Evolutionary conservation across 2,113 vertebrate species (phyloP), one percentile per base, ranked within the genome.

Genomic region (Pygoscelis adeliae): DNA sequence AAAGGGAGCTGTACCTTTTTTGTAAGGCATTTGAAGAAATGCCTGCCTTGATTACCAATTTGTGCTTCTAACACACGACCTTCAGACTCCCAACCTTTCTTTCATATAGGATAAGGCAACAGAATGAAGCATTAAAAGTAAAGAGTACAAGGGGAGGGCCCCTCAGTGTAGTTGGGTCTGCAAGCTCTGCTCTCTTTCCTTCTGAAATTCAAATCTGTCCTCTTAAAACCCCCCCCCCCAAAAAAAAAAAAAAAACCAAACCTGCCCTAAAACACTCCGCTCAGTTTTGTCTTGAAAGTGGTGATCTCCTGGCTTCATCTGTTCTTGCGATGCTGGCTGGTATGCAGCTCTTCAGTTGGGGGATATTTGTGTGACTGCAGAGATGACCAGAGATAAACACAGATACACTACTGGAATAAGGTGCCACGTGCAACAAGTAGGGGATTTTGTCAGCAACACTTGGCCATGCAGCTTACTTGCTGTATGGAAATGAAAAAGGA

Each of bases 281-380:
- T 74, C 15, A 2, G 18, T 80, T 62, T 71, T 72, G 4, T 40
- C 29, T 29, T 47, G 46, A 3, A 56, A 34, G 11, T 2, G 16
- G 4, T 47, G 72, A 17, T 40, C 2, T 58, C 56, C 23, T 30
- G 21, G 34, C 10, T 34, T 21, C 25, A 4, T 5, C 5, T 65
- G 27, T 14, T 21, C 26, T 10, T 16, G 25, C 1, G 25, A 2
- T 5, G 18, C 29, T 38, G 50, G 23, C 59, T 69, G 73, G 19
- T 10, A 2, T 3, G 1, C 8, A 13, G 21, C 11, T 42, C 40
- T 25, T n/a, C 29, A 8, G 11, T 0, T 12, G 47, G 17, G 16
- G 19, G 13, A 5, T 9, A 2, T 50, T 29, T 15, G 14, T 13
- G 74, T 15, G 71, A 5, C 20, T 6, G 1, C n/a, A 30, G 52